A percentile compares a stretch with the other conserved stretches of the same genome.
Evolutionary conservation across 2,797 vertebrate species (phyloP).

Genomic region (Chrosomus eos): DNA sequence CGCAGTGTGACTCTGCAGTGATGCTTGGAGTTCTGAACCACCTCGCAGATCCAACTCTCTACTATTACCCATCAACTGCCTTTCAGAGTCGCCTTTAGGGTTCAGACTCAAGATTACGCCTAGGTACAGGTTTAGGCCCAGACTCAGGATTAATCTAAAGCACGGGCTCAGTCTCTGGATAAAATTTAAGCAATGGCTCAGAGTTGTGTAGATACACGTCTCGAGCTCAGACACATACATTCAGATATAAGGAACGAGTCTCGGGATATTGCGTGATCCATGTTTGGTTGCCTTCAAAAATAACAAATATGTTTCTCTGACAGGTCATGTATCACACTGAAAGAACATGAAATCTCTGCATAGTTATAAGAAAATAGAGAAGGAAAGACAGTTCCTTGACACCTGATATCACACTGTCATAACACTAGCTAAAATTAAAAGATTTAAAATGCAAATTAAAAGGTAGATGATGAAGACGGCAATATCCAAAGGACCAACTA

Average conservation of each 20-base stretch:
- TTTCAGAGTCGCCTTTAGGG: neutral
- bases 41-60: slow-evolving; percentile 43
- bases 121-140: slow-evolving; percentile 16
- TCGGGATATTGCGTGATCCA: neutral
- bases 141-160: slow-evolving; percentile 34
- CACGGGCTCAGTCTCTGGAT: slow-evolving; percentile 19
- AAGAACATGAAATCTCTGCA: neutral
- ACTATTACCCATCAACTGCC: slow-evolving; percentile 31
- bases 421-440: slow-evolving; percentile 7
- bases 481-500: neutral
- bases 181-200: slow-evolving; percentile 6
- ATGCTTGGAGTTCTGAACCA: slow-evolving; percentile 48
- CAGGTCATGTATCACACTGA: neutral
- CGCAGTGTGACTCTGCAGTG: slow-evolving; percentile 33
- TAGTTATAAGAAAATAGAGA: neutral
- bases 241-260: slow-evolving; percentile 1
- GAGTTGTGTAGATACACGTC: neutral
- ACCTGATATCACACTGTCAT: slow-evolving; percentile 1
- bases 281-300: neutral
- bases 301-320: slow-evolving; percentile 1
- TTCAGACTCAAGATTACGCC: slow-evolving; percentile 18
- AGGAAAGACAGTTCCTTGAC: neutral
- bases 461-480: slow-evolving; percentile 3
- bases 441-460: slow-evolving; percentile 1
- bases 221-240: slow-evolving; percentile 2